Conservation (phyloP, 2,797 vertebrate species). For the Pelochelys cantorii region DNA sequence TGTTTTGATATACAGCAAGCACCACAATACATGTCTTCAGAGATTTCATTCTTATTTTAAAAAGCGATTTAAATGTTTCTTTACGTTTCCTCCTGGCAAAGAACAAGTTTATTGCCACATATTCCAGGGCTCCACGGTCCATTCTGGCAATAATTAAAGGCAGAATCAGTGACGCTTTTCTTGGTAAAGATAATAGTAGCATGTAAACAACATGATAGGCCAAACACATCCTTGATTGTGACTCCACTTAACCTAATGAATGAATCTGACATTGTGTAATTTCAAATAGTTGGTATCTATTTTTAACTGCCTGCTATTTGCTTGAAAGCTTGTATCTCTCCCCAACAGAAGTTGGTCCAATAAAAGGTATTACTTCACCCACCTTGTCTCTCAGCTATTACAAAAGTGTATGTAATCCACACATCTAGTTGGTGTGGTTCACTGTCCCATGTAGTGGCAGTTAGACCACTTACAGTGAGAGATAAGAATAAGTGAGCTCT, state of each 20-base stretch:
- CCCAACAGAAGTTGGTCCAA: background rate
- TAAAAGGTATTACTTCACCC: background rate
- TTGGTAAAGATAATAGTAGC: conserved; percentile 41
- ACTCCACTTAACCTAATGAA: conserved; percentile 50
- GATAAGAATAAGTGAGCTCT: too few species aligned
- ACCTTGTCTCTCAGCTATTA: background rate
- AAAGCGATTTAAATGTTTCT: conserved; percentile 78
- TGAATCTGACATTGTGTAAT: conserved; percentile 23
- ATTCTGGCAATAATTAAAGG: conserved; percentile 70
- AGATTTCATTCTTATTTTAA: conserved; percentile 76
- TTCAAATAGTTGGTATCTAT: conserved; percentile 57
- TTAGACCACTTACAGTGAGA: too few species aligned
- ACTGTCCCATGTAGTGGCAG: too few species aligned
- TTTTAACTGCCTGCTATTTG: conserved; percentile 43
- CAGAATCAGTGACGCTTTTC: conserved; percentile 59
- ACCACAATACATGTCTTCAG: conserved; percentile 74
- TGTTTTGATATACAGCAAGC: conserved; percentile 77
- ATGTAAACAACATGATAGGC: conserved; percentile 24
- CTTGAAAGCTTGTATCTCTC: background rate
- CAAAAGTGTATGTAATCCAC: background rate
- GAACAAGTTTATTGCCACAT: conserved; percentile 62
- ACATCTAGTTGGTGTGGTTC: too few species aligned
- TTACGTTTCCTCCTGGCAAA: conserved; percentile 72
- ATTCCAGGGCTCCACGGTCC: conserved; percentile 66
- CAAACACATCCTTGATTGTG: conserved; percentile 47